Base-by-base conservation (phyloP, 2,888 invertebrate species). In the Cryptus viduatorius region DNA sequence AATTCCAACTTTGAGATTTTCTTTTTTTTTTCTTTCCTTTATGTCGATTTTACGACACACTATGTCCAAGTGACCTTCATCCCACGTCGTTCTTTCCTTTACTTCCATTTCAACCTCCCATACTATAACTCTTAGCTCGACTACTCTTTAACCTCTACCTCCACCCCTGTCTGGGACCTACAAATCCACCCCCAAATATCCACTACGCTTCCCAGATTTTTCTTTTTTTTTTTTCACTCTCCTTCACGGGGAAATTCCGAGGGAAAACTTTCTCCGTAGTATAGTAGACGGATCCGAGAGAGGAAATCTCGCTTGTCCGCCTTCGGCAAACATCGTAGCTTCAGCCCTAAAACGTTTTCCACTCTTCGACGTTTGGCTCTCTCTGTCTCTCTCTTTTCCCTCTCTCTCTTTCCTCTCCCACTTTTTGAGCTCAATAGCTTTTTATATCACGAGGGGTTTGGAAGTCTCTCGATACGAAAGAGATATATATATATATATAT, bases 331-430 rank as follows among this genome's bases (percentile, higher is more conserved):
- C 77, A 78, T 78, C 56, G 68, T 68, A 68, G 56, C 42, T 44
- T 68, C 68, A 46, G 68, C 56, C 67, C 77, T 78, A 68, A 68
- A 78, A 78, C 68, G 77, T 59, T 78, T 68, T 46, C 46, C 68
- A 61, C 73, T 73, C 48, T 73, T 73, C 61, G 59, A n/a, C 73
- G 44, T 73, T 59, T 59, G 46, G 61, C 19, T 69, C 46, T 48
- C 10, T 14, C 46, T 48, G 0, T 48, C 2, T 14, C 24, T 24
- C 8, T 4, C 24, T 3, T 24, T 3, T 48, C 46, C n/a, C 46
- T 14, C 56, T 56, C 16, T 12, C 56, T 56, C 56, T 24, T 24
- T 24, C 19, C 19, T 56, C 56, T 10, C 19, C 19, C 56, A 4
- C 16, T 56, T 24, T 24, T 56, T 24, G 24, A 24, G 56, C 56